Evolutionary conservation across 2,888 invertebrate genomes (phyloP), one percentile per base, ranked within the genome.

Genomic region (Gymnoscelis rufifasciata): DNA sequence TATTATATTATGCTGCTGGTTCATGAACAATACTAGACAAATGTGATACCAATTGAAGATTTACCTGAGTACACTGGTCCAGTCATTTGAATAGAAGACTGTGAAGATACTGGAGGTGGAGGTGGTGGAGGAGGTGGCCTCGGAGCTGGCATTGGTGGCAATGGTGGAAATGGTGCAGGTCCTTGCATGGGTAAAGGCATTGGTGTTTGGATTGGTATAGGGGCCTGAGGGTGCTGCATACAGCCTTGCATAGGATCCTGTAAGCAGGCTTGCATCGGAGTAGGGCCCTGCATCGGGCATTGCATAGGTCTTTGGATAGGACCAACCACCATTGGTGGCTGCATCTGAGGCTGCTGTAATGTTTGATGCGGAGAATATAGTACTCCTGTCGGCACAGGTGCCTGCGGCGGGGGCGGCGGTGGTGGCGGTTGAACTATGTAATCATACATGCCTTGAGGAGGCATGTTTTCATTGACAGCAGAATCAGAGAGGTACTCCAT

Each of bases 371-470:
- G 33, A 19, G 14, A 15, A 10, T n/a, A 10, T n/a, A 11, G 5
- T 7, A 3, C 15, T 12, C 7, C 15, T 12, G 10, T 27, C 10
- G 15, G 5, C n/a, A 12, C 37, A 10, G 52, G 43, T 0, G 62
- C 29, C 4, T 51, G 39, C 8, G 53, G 31, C 10, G 45, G 14
- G 0, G 56, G 42, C 14, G 59, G 54, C 1, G 60, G 67, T 0
- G 69, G 69, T 1, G 73, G 71, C 3, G 65, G 64, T 3, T 55
- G 62, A 1, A 48, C 43, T 0, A 52, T 15, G 10, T 43, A 57
- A 6, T 61, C 60, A 8, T 49, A 60, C 15, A 59, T 15, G 7
- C 8, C 4, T 12, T 24, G 31, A 0, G 11, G 33, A 13, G 43
- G 38, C 15, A 5, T 35, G n/a, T 15, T 27, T 23, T 39, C 15